These are phyloP conservation scores for Champsocephalus gunnari DNA, from an alignment of 2,797 vertebrate genomes.

Conservation along the genomic window DNA sequence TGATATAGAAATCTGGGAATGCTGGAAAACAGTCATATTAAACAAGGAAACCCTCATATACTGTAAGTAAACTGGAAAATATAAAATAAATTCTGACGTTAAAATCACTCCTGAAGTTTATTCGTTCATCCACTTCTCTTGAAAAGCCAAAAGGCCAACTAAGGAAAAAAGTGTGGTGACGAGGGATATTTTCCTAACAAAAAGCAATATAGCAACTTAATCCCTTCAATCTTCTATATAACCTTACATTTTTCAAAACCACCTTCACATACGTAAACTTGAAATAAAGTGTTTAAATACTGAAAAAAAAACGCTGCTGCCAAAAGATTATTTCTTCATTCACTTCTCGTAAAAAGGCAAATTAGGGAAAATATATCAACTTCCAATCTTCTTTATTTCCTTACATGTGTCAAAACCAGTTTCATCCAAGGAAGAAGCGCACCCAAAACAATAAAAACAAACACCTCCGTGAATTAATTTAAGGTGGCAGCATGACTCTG, in stretches of 20 bases:
- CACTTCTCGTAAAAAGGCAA: too few relatives aligned
- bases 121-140: slow-evolving; percentile 14
- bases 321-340: too few relatives aligned
- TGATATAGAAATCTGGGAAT: slow-evolving; percentile 24
- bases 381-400: slow-evolving; percentile 7
- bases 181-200: too few relatives aligned
- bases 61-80: neutral
- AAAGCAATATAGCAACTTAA: neutral
- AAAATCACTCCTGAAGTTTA: slow-evolving; percentile 16
- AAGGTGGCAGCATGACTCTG: slow-evolving; percentile 24
- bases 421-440: neutral
- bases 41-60: neutral
- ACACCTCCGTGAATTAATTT: slow-evolving; percentile 1
- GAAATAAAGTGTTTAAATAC: too few relatives aligned
- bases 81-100: slow-evolving; percentile 13
- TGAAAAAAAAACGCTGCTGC: too few relatives aligned
- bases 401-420: slow-evolving; percentile 12
- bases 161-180: neutral
- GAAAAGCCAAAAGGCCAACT: slow-evolving; percentile 10
- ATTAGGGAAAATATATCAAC: too few relatives aligned
- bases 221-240: slow-evolving; percentile 13
- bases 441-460: neutral
- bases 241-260: slow-evolving; percentile 9
- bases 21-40: slow-evolving; percentile 13
- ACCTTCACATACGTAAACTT: neutral